These are phyloP conservation scores for Isoperla grammatica DNA, from an alignment of 2,888 invertebrate species.

Conservation along the genomic window DNA sequence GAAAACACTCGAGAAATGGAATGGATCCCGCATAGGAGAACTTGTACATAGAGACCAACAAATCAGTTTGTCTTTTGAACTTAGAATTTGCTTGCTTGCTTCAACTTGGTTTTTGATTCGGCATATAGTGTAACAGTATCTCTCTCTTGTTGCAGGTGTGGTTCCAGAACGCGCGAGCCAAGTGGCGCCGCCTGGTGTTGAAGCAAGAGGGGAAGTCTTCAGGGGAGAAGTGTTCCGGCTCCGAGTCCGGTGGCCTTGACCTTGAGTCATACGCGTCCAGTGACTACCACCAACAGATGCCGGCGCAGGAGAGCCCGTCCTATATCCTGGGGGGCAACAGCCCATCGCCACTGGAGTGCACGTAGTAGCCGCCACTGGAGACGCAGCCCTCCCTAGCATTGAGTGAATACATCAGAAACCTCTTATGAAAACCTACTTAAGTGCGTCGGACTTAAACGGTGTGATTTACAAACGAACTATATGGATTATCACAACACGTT, in stretches of 20 bases:
- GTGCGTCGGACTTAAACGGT: not conserved
- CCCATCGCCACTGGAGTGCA: slow-evolving; percentile 66
- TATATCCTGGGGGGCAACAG: slow-evolving; percentile 64
- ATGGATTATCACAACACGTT: no score
- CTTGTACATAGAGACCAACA: no score
- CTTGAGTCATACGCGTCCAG: slow-evolving; percentile 44
- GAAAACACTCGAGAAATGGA: no score
- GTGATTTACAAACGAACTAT: not conserved
- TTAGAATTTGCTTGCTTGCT: no score
- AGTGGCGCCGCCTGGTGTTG: slow-evolving; percentile 84
- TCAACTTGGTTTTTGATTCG: no score
- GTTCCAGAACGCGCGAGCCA: slow-evolving; percentile 93
- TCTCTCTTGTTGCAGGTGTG: slow-evolving; percentile 70
- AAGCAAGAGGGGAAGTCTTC: slow-evolving; percentile 69
- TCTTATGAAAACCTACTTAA: not conserved
- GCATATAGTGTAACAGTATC: no score
- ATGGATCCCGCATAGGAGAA: no score
- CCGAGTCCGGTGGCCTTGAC: slow-evolving; percentile 55
- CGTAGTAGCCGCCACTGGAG: slow-evolving; percentile 20
- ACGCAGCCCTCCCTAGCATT: no score
- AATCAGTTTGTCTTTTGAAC: no score
- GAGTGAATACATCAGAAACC: no score
- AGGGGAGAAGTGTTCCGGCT: slow-evolving; percentile 58
- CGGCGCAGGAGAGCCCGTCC: slow-evolving; percentile 52
- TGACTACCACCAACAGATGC: slow-evolving; percentile 17